Base-by-base conservation (phyloP, 2,888 invertebrate genomes). In the Dicyrtomina minuta region DNA sequence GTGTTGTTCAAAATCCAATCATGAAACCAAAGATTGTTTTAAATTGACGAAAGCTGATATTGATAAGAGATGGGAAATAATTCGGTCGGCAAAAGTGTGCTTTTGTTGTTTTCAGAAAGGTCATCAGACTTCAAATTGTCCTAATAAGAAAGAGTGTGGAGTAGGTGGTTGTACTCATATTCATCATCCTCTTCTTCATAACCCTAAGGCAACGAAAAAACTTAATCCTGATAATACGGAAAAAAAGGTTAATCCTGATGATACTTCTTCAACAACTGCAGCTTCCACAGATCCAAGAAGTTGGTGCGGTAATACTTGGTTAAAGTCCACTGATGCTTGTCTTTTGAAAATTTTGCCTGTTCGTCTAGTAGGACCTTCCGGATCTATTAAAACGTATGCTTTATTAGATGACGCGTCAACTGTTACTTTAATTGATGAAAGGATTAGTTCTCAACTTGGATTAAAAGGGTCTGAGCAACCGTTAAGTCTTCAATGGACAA, bases 341-440 rank as follows among this genome's bases (percentile, higher is more conserved):
- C 13, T 61, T 8, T 15, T 68, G 17, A 62, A 51, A 26, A 60
- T 73, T 0, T 24, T 71, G 4, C 69, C 66, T 1, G 62, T 70
- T 2, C n/a, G 60, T 1, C 6, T 58, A 13, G 44, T 13, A 27
- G 66, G 66, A 13, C 65, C 65, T 0, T 41, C 20, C 4, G 46
- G 60, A 20, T 10, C 15, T n/a, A 12, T 69, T 5, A 6, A 46
- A n/a, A 61, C 66, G 0, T 66, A 33, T 33, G 71, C 69, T 1
- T 33, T 71, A 13, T 24, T 70, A 4, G 73, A 73, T 44, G 41
- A n/a, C 12, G 68, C 64, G 0, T 65, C 68, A 12, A 56, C 58
- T 13, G 46, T 56, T 2, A 56, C 73, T 15, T 10, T 66, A 1
- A 41, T 73, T 0, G 55, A 49, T 10, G 66, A 44, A 15, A 27